These are phyloP conservation scores for Carettochelys insculpta DNA, from an alignment of 2,113 vertebrate species.

Conservation along the genomic window DNA sequence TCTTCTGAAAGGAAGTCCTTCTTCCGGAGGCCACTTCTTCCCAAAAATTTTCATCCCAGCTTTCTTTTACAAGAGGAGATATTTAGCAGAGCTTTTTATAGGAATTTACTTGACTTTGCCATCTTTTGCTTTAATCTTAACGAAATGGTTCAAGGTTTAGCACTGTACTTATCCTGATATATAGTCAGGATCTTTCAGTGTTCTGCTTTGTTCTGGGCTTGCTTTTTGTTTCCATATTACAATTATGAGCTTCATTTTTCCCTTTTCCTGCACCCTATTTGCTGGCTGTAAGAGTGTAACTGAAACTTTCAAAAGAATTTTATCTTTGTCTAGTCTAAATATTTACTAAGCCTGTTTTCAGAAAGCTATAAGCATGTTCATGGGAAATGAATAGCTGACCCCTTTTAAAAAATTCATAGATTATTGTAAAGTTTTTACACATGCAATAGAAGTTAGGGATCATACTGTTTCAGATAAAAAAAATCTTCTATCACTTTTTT, in stretches of 20 bases:
- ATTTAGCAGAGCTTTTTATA: not conserved
- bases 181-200: not conserved
- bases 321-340: not conserved
- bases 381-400: conserved; percentile 29
- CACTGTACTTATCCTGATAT: not conserved
- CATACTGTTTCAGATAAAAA: not conserved
- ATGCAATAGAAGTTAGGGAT: conserved; percentile 30
- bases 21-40: no score
- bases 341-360: conserved; percentile 1
- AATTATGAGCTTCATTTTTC: not conserved
- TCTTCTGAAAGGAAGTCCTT: no score
- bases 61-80: not conserved
- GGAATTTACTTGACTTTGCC: not conserved
- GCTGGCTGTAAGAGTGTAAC: not conserved
- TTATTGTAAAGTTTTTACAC: conserved; percentile 34
- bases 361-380: not conserved
- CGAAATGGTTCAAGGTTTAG: not conserved
- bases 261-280: not conserved
- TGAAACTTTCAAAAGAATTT: not conserved
- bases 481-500: not conserved
- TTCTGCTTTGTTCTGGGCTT: not conserved
- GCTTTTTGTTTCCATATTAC: not conserved
- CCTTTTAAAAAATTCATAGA: conserved; percentile 55
- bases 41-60: rapidly evolving
- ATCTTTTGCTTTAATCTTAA: not conserved